A percentile compares a stretch with the other conserved stretches of the same genome.
Conservation (phyloP, 2,113 vertebrate genomes). For the Chaenogobius annularis region DNA sequence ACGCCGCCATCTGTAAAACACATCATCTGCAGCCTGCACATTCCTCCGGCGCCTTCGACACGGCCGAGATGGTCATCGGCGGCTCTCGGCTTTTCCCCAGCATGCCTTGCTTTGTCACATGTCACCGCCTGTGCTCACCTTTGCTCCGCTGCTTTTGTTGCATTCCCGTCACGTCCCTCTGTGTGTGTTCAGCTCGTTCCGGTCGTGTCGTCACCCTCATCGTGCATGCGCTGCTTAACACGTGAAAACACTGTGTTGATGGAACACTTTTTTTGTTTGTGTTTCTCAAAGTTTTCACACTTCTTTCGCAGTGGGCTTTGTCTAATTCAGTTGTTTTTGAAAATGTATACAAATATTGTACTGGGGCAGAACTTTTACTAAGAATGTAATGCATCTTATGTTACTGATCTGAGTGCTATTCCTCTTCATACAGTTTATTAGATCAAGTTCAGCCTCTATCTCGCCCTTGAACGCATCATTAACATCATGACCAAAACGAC, state of each 20-base stretch:
- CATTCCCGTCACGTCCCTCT: conserved; percentile 37
- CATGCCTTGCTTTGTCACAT: conserved; percentile 46
- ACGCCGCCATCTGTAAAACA: background rate
- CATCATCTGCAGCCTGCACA: conserved; percentile 7
- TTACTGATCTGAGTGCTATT: too few species aligned
- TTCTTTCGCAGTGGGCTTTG: background rate
- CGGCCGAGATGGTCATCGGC: conserved; percentile 18
- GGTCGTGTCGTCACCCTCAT: conserved; percentile 4
- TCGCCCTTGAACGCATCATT: background rate
- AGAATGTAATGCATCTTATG: too few species aligned
- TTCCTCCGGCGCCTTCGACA: conserved; percentile 7
- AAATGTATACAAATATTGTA: too few species aligned
- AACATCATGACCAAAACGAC: too few species aligned
- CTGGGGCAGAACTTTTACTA: too few species aligned
- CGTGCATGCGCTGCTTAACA: conserved; percentile 38
- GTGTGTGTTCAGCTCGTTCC: conserved; percentile 46
- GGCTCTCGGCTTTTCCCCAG: background rate
- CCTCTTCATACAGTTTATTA: background rate
- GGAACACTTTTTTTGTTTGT: background rate
- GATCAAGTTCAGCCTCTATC: background rate
- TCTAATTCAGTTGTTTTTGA: background rate
- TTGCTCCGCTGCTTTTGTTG: conserved; percentile 28
- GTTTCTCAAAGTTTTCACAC: background rate
- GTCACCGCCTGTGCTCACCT: conserved; percentile 17
- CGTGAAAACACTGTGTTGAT: background rate